Conservation (phyloP, 2,113 vertebrate genomes). For the Psilopsiagon aymara region DNA sequence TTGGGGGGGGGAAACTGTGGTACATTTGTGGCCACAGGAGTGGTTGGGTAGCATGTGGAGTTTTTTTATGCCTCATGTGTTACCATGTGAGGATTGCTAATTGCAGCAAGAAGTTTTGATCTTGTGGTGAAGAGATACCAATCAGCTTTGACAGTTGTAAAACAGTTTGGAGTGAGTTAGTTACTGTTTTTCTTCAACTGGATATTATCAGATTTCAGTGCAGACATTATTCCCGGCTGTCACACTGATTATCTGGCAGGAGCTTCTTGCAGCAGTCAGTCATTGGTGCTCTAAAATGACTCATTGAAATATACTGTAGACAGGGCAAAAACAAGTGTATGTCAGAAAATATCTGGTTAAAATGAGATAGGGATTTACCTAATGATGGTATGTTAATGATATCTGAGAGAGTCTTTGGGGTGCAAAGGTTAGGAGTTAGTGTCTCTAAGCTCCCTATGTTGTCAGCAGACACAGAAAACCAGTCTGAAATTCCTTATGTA, state of each 20-base stretch:
- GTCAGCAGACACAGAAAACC: background rate
- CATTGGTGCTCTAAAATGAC: background rate
- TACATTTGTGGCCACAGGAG: background rate
- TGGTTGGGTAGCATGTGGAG: background rate
- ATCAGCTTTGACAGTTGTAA: background rate
- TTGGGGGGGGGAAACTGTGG: background rate
- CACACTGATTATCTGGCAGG: conserved; percentile 1
- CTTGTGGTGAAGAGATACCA: background rate
- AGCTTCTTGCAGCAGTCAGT: background rate
- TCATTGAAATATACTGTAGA: background rate
- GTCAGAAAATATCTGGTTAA: background rate
- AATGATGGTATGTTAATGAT: background rate
- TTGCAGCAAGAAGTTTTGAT: background rate
- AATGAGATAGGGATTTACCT: background rate
- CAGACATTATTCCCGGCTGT: background rate
- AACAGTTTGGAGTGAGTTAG: background rate
- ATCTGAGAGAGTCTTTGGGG: background rate
- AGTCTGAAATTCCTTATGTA: background rate
- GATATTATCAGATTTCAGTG: background rate
- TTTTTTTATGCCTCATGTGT: background rate
- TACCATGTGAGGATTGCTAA: background rate
- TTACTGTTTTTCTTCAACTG: background rate
- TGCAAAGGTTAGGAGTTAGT: background rate
- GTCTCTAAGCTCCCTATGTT: background rate
- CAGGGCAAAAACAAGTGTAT: background rate